A percentile compares a stretch with the other conserved stretches of the same genome.
Conservation (phyloP, 2,888 invertebrate species). For the Chesias legatella region DNA sequence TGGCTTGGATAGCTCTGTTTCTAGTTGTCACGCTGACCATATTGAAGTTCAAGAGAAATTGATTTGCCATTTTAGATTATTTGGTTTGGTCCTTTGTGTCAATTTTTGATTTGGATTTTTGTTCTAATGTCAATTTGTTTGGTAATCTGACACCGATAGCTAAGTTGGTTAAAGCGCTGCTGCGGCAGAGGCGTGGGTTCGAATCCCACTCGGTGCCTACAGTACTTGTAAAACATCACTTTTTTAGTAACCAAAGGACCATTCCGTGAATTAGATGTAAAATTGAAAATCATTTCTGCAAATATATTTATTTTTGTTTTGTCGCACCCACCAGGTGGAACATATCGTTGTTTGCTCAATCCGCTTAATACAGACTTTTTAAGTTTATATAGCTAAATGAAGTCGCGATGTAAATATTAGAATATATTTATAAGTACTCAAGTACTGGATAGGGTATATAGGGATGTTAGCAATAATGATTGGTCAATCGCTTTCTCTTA, state of each 20-base stretch:
- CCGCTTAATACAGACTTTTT: constrained; percentile 27
- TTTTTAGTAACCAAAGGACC: constrained; percentile 4
- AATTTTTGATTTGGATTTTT: constrained; percentile 3
- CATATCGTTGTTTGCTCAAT: constrained; percentile 22
- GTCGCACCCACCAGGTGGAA: constrained; percentile 8
- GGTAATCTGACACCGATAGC: constrained; percentile 7
- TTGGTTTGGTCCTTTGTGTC: constrained; percentile 16
- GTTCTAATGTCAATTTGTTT: not conserved
- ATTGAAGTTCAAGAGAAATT: constrained; percentile 90
- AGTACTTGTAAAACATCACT: not conserved
- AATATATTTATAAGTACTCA: constrained; percentile 62
- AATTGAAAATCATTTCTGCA: constrained; percentile 10
- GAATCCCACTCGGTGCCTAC: constrained; percentile 10
- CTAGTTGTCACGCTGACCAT: constrained; percentile 89
- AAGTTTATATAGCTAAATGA: constrained; percentile 55
- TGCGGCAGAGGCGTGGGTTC: constrained; percentile 9
- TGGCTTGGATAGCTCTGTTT: constrained; percentile 92
- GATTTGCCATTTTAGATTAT: constrained; percentile 40
- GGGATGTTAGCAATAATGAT: constrained; percentile 75
- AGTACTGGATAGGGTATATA: constrained; percentile 58
- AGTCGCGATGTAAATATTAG: constrained; percentile 75
- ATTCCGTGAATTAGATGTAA: constrained; percentile 14
- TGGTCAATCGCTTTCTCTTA: constrained; percentile 63
- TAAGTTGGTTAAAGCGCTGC: constrained; percentile 13
- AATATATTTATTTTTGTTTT: constrained; percentile 12